Evolutionary conservation across 53 echinoderm and acorn worm genomes (phyloP), one percentile per base, ranked within the genome.

Genomic region (Holothuria scabra): DNA sequence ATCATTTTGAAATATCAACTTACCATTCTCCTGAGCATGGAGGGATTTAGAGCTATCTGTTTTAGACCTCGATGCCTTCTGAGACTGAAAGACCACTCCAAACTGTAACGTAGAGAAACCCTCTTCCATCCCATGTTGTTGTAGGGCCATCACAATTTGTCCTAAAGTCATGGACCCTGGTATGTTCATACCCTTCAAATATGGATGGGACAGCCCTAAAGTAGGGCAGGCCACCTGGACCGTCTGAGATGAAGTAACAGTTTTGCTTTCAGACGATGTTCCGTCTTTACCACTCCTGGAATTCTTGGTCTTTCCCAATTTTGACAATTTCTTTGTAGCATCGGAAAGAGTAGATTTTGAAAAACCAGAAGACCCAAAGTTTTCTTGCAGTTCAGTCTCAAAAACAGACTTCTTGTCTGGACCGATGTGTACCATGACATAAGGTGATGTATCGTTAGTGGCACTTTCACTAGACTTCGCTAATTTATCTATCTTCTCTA

Each of bases 11-110:
- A n/a, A n/a, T n/a, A n/a, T n/a, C 23, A 5, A 52, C 76, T 56
- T 28, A 76, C 76, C 76, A 76, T 48, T 76, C 29, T 76, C 76
- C 38, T 76, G 76, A 56, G 76, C 76, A 26, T 76, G 76, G 25
- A 91, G 90, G 25, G 95, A 86, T 83, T 95, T 95, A 30, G 94
- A 92, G 88, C 93, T 97, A 55, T 92, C 94, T 20, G 93, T 94
- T 83, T 94, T 97, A 21, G 94, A 89, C 28, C 83, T 85, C 16
- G 89, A 87, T 19, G 90, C 31, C 46, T 88, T 80, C 26, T 84
- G 89, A 32, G 90, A 85, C 46, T 90, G 88, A 38, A 97, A 82
- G 61, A 90, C 89, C 58, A 97, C 84, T 31, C 82, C 88, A 84
- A 97, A 71, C 82, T 94, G 84, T 52, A 97, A 67, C 21, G 81